Evolutionary conservation across 2,888 invertebrate species (phyloP), one percentile per base, ranked within the genome.

Genomic region (Andrena camellia): DNA sequence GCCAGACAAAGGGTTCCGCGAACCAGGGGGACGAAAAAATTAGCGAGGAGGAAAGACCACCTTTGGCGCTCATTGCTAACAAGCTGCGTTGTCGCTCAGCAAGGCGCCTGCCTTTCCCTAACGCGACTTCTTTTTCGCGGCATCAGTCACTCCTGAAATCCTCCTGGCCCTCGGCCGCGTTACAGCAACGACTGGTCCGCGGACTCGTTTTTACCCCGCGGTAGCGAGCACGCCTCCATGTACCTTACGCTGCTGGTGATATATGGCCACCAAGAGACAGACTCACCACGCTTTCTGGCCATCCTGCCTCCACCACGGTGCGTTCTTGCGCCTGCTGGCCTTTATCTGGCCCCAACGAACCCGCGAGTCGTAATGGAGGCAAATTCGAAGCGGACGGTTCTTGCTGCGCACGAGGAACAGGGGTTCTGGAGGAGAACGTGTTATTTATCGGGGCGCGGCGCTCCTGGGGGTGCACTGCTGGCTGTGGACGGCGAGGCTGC

Each of bases 21-120:
- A 74, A 31, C 26, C 31, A 26, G 48, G 6, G 66, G 60, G 67
- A 42, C 42, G 42, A 42, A 74, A 52, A 77, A 60, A 85, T 60
- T 64, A 64, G 67, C 29, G 26, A 64, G 33, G 48, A 60, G 74
- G 57, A 31, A 75, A 83, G 81, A 84, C 77, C 85, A 78, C 85
- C 85, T 87, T 86, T 87, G 83, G 81, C 84, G 80, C 72, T 84
- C 69, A 79, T 86, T 84, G 87, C 88, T 90, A 89, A 86, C 89
- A 86, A 89, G 89, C 83, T 70, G 73, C 79, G 85, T 87, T 86
- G 88, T 89, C 86, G 85, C 90, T 73, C 89, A 89, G 90, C 90
- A 87, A 89, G 90, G 84, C 85, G 86, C 87, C 89, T 72, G 69
- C 84, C 80, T 81, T 69, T 75, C 82, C 54, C 75, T 48, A 54